Evolutionary conservation across 2,797 vertebrate genomes (phyloP).

Genomic region (Platalea minor): DNA sequence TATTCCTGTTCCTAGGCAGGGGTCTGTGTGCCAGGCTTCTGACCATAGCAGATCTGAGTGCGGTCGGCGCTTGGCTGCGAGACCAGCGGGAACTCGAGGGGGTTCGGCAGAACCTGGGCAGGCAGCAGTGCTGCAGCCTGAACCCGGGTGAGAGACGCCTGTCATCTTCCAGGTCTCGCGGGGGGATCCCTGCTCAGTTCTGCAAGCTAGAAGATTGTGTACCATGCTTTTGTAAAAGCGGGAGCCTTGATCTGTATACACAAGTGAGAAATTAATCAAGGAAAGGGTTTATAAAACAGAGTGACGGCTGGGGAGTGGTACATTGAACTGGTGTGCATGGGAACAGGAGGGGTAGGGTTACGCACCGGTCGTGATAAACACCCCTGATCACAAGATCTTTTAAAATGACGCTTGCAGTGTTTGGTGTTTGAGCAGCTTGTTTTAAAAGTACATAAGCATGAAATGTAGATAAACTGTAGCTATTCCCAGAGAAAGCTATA

Average conservation of each 20-base stretch:
- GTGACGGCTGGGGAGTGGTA: not conserved
- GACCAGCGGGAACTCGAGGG: not conserved
- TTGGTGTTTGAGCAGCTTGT: not conserved
- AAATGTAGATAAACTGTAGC: not conserved
- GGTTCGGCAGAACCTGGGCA: not conserved
- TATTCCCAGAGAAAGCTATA: not conserved
- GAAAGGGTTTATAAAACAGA: not conserved
- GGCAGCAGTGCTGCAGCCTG: not conserved
- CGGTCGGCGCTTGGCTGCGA: not conserved
- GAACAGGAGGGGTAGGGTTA: not conserved
- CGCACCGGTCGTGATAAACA: not conserved
- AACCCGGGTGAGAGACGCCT: not conserved
- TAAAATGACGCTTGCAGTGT: fast-evolving
- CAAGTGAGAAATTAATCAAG: not conserved
- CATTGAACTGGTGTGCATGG: not conserved
- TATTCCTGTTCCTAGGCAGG: not conserved
- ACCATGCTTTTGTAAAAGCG: not conserved
- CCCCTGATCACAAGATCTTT: not conserved
- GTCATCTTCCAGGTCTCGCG: not conserved
- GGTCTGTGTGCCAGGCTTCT: not conserved
- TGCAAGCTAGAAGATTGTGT: not conserved
- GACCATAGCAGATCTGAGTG: fast-evolving
- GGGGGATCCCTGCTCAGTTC: not conserved
- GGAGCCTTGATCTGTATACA: not conserved
- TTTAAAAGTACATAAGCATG: not conserved